Conservation (phyloP, 2,113 vertebrate species). For the Petrocephalus microphthalmus region DNA sequence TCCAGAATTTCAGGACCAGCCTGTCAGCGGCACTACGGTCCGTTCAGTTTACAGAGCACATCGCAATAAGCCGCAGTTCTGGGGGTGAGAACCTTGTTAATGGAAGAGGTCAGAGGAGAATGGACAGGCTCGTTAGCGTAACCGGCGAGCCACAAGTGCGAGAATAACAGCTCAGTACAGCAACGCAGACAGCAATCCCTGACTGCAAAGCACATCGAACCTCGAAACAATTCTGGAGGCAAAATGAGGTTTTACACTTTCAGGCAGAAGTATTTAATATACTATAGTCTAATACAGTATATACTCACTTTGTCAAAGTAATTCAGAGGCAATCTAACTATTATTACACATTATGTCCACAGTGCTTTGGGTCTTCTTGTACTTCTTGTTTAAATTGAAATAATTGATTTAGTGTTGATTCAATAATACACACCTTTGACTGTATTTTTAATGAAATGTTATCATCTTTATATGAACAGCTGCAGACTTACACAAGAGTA, state of each 20-base stretch:
- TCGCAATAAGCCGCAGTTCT: background rate
- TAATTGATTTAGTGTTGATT: background rate
- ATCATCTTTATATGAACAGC: background rate
- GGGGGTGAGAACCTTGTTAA: background rate
- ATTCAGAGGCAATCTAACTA: background rate
- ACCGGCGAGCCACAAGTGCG: background rate
- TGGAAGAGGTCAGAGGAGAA: background rate
- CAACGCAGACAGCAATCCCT: background rate
- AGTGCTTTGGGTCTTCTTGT: background rate
- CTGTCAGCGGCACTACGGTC: background rate
- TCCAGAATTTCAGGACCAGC: background rate
- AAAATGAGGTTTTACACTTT: background rate
- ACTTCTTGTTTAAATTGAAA: background rate
- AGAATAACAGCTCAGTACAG: background rate
- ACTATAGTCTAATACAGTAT: background rate
- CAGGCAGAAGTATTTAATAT: background rate
- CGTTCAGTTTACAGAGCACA: background rate
- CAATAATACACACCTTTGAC: background rate
- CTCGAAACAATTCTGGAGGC: background rate
- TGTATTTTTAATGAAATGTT: background rate
- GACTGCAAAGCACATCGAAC: background rate
- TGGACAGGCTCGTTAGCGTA: background rate
- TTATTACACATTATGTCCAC: background rate
- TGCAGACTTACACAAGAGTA: background rate
- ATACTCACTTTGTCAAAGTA: background rate